Evolutionary conservation across 2,797 vertebrate species (phyloP), one percentile per base, ranked within the genome.

Genomic region (Carapus acus): DNA sequence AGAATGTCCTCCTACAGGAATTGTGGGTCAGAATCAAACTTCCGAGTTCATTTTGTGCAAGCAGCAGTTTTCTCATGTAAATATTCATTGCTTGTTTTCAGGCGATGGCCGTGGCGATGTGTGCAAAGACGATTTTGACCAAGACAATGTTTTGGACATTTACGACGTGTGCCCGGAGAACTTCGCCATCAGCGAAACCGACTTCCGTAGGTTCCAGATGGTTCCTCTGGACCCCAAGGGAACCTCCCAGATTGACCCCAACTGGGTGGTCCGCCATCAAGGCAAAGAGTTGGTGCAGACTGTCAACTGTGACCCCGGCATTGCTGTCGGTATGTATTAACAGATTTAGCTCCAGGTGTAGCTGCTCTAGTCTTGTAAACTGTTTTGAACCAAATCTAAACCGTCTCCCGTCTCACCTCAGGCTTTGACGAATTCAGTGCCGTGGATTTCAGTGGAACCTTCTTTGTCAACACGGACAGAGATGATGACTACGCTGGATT

Each of bases 201-300:
- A 99, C 64, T 99, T 99, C 88, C 90, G 94, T 55, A 91, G 89
- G 81, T 99, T 98, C 85, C 96, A 99, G 79, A 99, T 99, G 96
- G 94, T 99, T 84, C 96, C 96, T 48, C 77, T 99, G 49, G 96
- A 99, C 81, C 96, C 96, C 51, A 96, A 91, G 68, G 96, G 96
- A 55, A 99, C 95, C 33, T 97, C 94, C 2, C 96, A 99, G 74
- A 98, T 95, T 68, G 96, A 99, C 76, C 96, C 96, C 57, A 97
- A 98, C 86, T 99, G 96, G 96, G 92, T 97, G 38, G 96, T 99
- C 54, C 91, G 94, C 48, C 94, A 99, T 81, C 92, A 97, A 86
- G 96, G 96, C 78, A 99, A 98, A 82, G 96, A 99, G 64, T 78
- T 99, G 69, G 93, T 99, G 70, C 96, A 99, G 85, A 99, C 96